These are phyloP conservation scores for Nemoura dubitans DNA, from an alignment of 2,888 invertebrate species.

Conservation along the genomic window DNA sequence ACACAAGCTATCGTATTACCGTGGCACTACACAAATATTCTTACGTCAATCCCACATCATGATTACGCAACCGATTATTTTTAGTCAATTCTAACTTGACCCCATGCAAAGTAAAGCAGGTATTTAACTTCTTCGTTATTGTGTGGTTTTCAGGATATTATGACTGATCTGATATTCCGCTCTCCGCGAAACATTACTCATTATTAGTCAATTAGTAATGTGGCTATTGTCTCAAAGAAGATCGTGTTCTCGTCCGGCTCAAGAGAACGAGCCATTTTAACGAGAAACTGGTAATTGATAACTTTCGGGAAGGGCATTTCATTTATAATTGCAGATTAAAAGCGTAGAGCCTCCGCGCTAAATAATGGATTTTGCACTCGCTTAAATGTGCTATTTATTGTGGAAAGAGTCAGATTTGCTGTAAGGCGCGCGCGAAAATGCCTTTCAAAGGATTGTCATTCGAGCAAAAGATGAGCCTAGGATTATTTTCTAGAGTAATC, in stretches of 20 bases:
- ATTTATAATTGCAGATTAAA: slow-evolving; percentile 12
- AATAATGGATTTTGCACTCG: slow-evolving; percentile 12
- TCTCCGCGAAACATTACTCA: background rate
- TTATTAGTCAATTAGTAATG: background rate
- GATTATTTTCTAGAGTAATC: background rate
- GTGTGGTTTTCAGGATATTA: background rate
- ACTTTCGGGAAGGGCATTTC: background rate
- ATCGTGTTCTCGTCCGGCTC: background rate
- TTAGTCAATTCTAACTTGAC: no score
- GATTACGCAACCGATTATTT: no score
- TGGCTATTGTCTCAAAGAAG: background rate
- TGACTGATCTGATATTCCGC: background rate
- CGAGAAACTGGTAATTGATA: background rate
- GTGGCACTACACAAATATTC: no score
- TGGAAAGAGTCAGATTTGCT: background rate
- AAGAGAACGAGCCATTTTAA: background rate
- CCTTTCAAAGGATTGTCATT: background rate
- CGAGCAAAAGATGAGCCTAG: background rate
- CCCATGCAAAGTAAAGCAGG: no score
- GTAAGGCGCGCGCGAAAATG: background rate
- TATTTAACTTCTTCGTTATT: background rate
- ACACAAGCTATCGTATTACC: no score
- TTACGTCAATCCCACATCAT: no score
- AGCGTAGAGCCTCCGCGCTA: background rate
- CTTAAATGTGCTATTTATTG: background rate